phyloP scores from a whole-genome alignment of 2,888 invertebrate species.

The Lordiphosa fenestrarum region DNA sequence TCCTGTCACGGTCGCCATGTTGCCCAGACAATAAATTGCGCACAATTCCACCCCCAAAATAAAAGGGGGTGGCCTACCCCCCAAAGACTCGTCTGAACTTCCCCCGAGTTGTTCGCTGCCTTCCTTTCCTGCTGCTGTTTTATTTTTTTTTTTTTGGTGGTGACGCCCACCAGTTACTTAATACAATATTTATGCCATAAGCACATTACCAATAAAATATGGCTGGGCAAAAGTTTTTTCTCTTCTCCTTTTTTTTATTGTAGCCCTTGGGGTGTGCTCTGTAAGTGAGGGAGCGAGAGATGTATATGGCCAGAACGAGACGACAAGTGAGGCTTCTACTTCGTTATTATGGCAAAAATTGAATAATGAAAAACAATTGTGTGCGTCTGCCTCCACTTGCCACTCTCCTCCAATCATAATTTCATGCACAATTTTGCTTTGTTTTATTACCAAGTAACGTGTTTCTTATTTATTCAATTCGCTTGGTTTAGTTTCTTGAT shows the following conservation, averaged over 20 bases:
- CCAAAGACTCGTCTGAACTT: conserved; percentile 17
- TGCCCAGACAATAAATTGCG: conserved; percentile 69
- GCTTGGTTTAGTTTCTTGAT: conserved; percentile 75
- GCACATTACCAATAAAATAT: conserved; percentile 77
- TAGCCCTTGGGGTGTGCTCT: conserved; percentile 18
- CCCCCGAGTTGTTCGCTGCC: conserved; percentile 16
- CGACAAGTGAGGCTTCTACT: conserved; percentile 25
- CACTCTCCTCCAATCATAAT: conserved; percentile 49
- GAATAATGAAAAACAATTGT: conserved; percentile 76
- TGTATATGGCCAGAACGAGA: conserved; percentile 1
- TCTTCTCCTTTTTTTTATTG: conserved; percentile 40
- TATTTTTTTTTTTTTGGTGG: conserved; percentile 50
- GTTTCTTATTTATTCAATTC: conserved; percentile 74
- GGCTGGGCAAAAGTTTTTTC: conserved; percentile 57
- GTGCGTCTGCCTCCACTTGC: conserved; percentile 54
- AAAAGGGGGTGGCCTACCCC: conserved; percentile 24
- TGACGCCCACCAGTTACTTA: conserved; percentile 77
- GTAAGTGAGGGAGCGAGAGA: conserved; percentile 20
- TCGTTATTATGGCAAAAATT: conserved; percentile 67
- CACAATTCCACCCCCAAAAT: conserved; percentile 70
- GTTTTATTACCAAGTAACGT: conserved; percentile 58
- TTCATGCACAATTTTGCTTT: conserved; percentile 73
- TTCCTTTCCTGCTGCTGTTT: conserved; percentile 4
- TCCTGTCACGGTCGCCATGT: conserved; percentile 54
- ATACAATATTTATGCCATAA: conserved; percentile 75